These are phyloP conservation scores for Papilio gigon DNA, from an alignment of 2,888 invertebrate genomes.

Conservation along the genomic window DNA sequence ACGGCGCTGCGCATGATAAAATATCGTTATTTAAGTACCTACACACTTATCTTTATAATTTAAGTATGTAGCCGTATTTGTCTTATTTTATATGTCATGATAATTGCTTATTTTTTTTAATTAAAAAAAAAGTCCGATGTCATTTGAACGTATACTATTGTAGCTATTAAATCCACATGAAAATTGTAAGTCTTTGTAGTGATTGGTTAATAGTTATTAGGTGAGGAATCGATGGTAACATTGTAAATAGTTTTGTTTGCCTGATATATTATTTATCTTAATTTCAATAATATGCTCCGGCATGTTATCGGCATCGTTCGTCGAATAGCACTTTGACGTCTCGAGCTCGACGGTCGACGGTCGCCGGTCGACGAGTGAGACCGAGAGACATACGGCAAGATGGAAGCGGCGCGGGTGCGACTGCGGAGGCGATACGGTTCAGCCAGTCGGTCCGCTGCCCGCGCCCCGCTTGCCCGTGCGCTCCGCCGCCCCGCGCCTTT, in stretches of 20 bases:
- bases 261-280: conserved; percentile 45
- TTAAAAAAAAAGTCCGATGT: not conserved
- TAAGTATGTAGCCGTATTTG: not conserved
- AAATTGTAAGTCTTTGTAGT: not conserved
- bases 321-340: conserved; percentile 60
- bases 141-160: no score
- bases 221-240: conserved; percentile 23
- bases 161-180: not conserved
- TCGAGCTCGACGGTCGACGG: conserved; percentile 34
- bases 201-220: not conserved
- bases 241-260: conserved; percentile 45
- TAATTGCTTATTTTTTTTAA: not conserved
- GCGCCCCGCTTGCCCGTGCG: conserved; percentile 55
- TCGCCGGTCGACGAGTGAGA: conserved; percentile 62
- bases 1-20: conserved; percentile 62
- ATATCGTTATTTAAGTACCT: conserved; percentile 52
- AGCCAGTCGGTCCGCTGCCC: conserved; percentile 47
- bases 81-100: conserved; percentile 16
- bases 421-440: conserved; percentile 66
- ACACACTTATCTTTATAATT: conserved; percentile 29
- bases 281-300: conserved; percentile 61
- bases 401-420: conserved; percentile 68
- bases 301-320: conserved; percentile 65
- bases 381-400: conserved; percentile 62
- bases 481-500: conserved; percentile 58